Base-by-base conservation (phyloP, 2,797 vertebrate genomes). In the Somateria mollissima region DNA sequence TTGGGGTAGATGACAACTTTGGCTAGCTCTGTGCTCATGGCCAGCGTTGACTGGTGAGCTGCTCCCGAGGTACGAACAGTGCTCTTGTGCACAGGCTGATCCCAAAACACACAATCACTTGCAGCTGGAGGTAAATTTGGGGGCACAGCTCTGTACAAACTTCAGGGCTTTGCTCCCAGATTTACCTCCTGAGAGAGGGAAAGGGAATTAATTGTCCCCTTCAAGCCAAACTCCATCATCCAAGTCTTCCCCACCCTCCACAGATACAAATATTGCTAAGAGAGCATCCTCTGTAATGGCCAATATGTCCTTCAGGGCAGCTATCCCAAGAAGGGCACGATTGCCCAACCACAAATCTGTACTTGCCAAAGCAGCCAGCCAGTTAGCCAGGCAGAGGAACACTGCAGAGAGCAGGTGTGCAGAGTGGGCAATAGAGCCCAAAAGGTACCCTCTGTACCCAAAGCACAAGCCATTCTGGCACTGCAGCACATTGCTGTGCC, bases 11-110 rank as follows among this genome's bases (percentile, higher is more conserved):
- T 32, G 67, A 39, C 51, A 64, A 56, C 71, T 76, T 62, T 3
- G 3, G 54, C 51, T 1, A 0, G 15, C 10, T 2, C 0, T 43
- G 22, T 12, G 12, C 51, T 69, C 28, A 2, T 5, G 25, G 75
- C 24, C 84, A 72, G 51, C 34, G 6, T 3, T 41, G 62, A 41
- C 19, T 20, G 61, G 28, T 21, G 62, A 43, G 62, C 62, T 30
- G 18, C 8, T 30, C 27, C 27, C 51, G 10, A 28, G 51, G 10
- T 17, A 56, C 28, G 2, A 56, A 30, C 53, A 56, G 53, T 32
- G 53, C 53, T 56, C 53, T 56, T 56, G 53, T 56, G 37, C 39
- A 41, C 27, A 30, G 19, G 28, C 37, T 41, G 39, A 41, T 41
- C 27, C 37, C 61, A 64, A 41, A 41, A 32, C 61, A 64, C 8